These are phyloP conservation scores for Solenodon paradoxus DNA, from an alignment of 2,113 vertebrate genomes.

Conservation along the genomic window DNA sequence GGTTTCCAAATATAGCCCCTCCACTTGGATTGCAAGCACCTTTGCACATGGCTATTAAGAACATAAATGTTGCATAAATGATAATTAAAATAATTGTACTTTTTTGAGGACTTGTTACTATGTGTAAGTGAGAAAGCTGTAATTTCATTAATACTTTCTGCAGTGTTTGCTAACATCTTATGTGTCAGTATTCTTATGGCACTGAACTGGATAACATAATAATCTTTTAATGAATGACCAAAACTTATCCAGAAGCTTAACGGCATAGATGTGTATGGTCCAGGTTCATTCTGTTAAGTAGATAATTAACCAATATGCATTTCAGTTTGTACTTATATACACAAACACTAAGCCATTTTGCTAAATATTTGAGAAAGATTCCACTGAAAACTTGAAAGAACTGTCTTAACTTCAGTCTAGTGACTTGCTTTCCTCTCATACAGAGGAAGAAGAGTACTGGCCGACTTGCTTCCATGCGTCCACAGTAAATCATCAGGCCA, in stretches of 20 bases:
- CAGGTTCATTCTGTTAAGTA: conserved; percentile 13
- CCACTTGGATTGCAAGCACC: background rate
- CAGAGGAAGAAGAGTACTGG: background rate
- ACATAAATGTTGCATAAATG: background rate
- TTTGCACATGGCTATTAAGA: background rate
- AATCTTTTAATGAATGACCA: background rate
- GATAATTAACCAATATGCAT: background rate
- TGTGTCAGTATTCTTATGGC: background rate
- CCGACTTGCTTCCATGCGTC: background rate
- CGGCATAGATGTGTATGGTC: background rate
- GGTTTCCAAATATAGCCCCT: background rate
- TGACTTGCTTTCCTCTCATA: background rate
- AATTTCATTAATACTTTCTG: conserved; percentile 13
- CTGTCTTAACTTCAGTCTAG: background rate
- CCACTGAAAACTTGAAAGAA: background rate
- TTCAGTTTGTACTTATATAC: background rate
- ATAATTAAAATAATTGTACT: conserved; percentile 12
- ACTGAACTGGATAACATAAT: conserved; percentile 26
- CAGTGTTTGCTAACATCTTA: conserved; percentile 19
- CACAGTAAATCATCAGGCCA: background rate
- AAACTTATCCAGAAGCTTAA: background rate
- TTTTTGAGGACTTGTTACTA: background rate
- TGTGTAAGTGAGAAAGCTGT: conserved; percentile 7
- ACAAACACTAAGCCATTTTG: background rate
- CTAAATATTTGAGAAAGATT: background rate